Base-by-base conservation (phyloP, 2,888 invertebrate species). In the Drosophila affinis region DNA sequence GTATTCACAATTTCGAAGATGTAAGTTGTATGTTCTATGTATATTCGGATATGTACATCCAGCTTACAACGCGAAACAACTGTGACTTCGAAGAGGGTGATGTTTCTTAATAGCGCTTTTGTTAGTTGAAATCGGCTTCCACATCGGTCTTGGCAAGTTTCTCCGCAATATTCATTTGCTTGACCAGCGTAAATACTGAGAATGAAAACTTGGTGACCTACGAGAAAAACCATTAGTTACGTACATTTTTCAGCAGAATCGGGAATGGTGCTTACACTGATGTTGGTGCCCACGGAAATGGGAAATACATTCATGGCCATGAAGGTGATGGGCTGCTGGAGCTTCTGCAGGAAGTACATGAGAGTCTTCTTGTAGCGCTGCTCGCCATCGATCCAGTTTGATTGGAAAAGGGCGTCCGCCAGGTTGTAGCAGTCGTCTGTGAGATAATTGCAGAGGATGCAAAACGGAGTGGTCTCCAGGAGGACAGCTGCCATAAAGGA, bases 141-240 rank as follows among this genome's bases (percentile, higher is more conserved):
- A 49, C 48, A 9, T 46, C 24, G 5, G 51, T n/a, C 21, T 74
- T 56, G 3, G 62, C 45, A 0, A 87, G 58, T 39, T 62, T 81
- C 14, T 79, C 77, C 0, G 79, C 79, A 47, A 89, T 69, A 60
- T 86, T 76, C 86, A 89, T 86, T 60, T 89, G 77, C 39, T 86
- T 87, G 3, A 89, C 76, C 44, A 90, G 51, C 0, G 89, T 90
- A 52, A 86, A 89, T 0, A 90, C 78, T 0, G 90, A 87, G 65
- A 89, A 89, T 0, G 90, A 79, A 60, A 88, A 88, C 55, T 90
- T 89, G 1, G 75, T 79, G 18, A 89, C 87, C 90, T 89, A 70
- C 5, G 72, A 73, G 10, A n/a, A 62, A 46, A 24, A 57, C n/a
- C n/a, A 27, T 34, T 14, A 14, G 12, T 29, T n/a, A 4, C 3